Base-by-base conservation (phyloP, 2,888 invertebrate species). In the Lamellibrachia satsuma region DNA sequence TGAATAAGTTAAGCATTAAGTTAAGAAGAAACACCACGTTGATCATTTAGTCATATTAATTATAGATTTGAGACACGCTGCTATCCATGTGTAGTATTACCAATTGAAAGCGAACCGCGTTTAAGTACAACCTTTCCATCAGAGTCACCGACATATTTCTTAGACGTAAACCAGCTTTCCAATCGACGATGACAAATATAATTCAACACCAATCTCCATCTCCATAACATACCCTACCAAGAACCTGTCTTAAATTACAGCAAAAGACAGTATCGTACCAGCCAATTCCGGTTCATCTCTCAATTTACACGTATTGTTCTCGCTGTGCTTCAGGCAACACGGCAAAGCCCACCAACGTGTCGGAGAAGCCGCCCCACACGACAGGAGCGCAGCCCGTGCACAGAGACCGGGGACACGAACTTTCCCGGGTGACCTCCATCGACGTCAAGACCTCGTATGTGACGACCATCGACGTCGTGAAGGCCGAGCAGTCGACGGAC, bases 391-490 rank as follows among this genome's bases (percentile, higher is more conserved):
- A 75, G 22, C 75, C 75, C 75, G 75, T 75, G 75, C 75, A n/a
- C 22, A 22, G 6, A 22, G 75, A 75, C 3, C 75, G 75, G 22
- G 22, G 22, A 75, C 75, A 75, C 75, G 75, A 75, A 22, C 11
- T 6, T 75, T 75, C 75, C n/a, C 75, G 75, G 22, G 22, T 22
- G 22, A 15, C 75, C 4, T 75, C 75, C 15, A 75, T 6, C 22
- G 75, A 75, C 11, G 75, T 75, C 75, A 75, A n/a, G n/a, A 75
- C 75, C n/a, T 75, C 75, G 2, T n/a, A 75, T 22, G 75, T 75
- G 75, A 75, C 75, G 75, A n/a, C 75, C 75, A 75, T 75, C 22
- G 75, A 75, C 75, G 75, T 75, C 15, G 75, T 75, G 75, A 75
- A 75, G 75, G 75, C 75, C 6, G 75, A 15, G 6, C 75, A n/a